Evolutionary conservation across 2,797 vertebrate genomes (phyloP).

Genomic region (Allobates femoralis): DNA sequence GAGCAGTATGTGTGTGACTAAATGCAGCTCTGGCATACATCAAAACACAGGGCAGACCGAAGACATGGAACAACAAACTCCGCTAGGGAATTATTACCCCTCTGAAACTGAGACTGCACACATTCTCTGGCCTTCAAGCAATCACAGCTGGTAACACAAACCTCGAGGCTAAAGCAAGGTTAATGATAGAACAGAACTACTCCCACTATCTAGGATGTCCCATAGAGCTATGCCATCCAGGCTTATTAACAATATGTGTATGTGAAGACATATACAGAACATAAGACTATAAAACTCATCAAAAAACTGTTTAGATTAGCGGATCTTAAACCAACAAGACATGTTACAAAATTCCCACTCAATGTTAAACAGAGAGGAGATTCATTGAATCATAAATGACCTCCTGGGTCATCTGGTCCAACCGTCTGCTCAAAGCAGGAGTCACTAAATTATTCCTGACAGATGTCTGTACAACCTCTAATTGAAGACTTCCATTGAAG

Average conservation of each 20-base stretch:
- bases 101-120: neutral
- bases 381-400: too few species aligned
- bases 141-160: conserved; percentile 43
- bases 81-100: conserved; percentile 28
- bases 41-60: conserved; percentile 34
- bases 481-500: too few species aligned
- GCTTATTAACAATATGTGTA: neutral
- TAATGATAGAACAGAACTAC: conserved; percentile 10
- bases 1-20: conserved; percentile 40
- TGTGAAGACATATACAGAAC: neutral
- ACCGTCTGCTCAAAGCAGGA: too few species aligned
- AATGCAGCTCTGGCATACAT: conserved; percentile 49
- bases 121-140: conserved; percentile 13
- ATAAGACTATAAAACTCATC: neutral
- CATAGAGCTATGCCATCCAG: neutral
- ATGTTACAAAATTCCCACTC: neutral
- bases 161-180: conserved; percentile 24
- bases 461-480: too few species aligned
- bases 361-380: neutral
- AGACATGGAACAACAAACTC: conserved; percentile 30
- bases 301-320: neutral
- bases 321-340: neutral
- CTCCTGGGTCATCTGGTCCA: too few species aligned
- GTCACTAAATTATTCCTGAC: too few species aligned
- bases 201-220: neutral